These are phyloP conservation scores for Macrochelys suwanniensis DNA, from an alignment of 2,797 vertebrate species.

Conservation along the genomic window DNA sequence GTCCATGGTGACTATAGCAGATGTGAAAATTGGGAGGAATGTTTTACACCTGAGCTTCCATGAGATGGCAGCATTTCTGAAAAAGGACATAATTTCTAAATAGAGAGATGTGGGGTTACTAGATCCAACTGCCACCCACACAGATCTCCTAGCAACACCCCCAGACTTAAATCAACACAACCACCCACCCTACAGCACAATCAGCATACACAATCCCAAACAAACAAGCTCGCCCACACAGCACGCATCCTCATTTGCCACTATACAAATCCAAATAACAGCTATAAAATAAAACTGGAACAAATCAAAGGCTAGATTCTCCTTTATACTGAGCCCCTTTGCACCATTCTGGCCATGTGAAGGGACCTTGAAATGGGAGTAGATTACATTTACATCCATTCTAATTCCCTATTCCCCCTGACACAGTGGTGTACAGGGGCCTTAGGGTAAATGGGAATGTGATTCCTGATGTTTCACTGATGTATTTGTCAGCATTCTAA, in stretches of 20 bases:
- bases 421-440: too few relatives aligned
- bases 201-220: background rate
- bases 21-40: background rate
- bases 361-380: background rate
- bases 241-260: too few relatives aligned
- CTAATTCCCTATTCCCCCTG: background rate
- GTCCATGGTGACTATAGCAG: background rate
- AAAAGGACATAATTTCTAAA: accelerated
- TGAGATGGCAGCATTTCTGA: background rate
- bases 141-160: background rate
- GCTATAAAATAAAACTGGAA: too few relatives aligned
- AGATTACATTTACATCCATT: background rate
- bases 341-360: background rate
- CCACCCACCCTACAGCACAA: background rate
- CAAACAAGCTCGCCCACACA: too few relatives aligned
- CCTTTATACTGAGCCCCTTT: background rate
- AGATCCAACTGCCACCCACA: background rate
- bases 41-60: background rate
- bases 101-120: too few relatives aligned
- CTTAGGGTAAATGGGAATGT: too few relatives aligned
- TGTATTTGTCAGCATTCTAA: too few relatives aligned
- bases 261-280: too few relatives aligned
- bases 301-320: background rate
- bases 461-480: too few relatives aligned
- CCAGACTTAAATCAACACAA: background rate